Conservation (phyloP, 2,888 invertebrate genomes). For the Caprella mutica region DNA sequence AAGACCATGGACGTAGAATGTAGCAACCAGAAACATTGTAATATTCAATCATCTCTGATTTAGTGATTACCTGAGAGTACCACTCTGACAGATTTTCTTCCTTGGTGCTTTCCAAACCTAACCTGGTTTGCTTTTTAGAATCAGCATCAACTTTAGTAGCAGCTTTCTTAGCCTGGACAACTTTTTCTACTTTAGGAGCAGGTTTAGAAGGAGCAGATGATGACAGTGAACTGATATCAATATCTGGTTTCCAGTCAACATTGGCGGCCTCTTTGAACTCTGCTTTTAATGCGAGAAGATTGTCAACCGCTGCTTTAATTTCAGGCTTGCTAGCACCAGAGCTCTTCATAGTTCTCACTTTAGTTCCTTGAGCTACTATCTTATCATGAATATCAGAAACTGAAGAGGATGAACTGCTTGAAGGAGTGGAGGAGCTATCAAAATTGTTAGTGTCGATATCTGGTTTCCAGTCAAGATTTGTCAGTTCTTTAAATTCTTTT, state of each 20-base stretch:
- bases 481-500: constrained; percentile 47
- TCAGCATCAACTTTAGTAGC: constrained; percentile 36
- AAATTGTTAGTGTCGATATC: constrained; percentile 12
- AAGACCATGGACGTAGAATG: constrained; percentile 94
- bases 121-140: constrained; percentile 75
- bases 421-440: background rate
- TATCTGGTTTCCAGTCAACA: constrained; percentile 39
- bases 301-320: constrained; percentile 47
- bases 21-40: constrained; percentile 99
- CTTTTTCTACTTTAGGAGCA: constrained; percentile 22
- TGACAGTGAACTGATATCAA: constrained; percentile 42
- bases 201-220: constrained; percentile 7
- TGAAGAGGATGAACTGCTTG: too few relatives aligned
- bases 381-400: constrained; percentile 45
- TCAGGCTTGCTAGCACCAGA: constrained; percentile 54
- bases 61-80: constrained; percentile 89
- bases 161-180: constrained; percentile 32
- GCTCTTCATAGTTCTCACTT: constrained; percentile 59
- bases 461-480: constrained; percentile 36
- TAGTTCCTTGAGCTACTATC: constrained; percentile 53
- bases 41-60: constrained; percentile 96
- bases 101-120: constrained; percentile 88
- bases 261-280: constrained; percentile 51
- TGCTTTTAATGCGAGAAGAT: constrained; percentile 50
- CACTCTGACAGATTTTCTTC: constrained; percentile 88